phyloP scores from a whole-genome alignment of 64 coral and sea anemone species.

The Porites lutea region DNA sequence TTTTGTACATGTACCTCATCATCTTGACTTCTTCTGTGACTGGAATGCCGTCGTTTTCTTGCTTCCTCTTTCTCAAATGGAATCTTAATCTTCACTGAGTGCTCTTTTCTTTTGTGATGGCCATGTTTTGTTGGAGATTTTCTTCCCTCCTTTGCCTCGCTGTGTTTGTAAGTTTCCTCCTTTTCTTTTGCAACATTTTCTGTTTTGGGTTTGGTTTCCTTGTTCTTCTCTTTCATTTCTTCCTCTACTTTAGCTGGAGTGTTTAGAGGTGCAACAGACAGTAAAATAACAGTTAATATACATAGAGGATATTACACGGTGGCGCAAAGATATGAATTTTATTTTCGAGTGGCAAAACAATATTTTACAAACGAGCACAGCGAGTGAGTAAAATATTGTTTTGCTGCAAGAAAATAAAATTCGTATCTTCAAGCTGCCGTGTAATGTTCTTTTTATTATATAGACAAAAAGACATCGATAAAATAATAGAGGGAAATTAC shows the following conservation, averaged over 20 bases:
- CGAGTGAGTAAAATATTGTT: too few species aligned
- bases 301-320: too few species aligned
- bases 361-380: too few species aligned
- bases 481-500: too few species aligned
- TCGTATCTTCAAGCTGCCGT: too few species aligned
- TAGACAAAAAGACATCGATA: too few species aligned
- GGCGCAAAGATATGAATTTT: too few species aligned
- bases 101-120: not conserved
- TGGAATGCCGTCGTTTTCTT: constrained; percentile 14
- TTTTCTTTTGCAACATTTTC: not conserved
- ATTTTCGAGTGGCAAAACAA: too few species aligned
- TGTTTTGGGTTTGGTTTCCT: not conserved
- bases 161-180: not conserved
- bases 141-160: not conserved
- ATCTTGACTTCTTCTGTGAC: not conserved
- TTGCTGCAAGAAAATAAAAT: too few species aligned
- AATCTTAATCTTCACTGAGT: constrained; percentile 2
- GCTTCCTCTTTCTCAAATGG: not conserved
- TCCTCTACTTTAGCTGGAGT: constrained; percentile 57
- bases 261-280: not conserved
- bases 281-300: not conserved
- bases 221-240: constrained; percentile 30
- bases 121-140: not conserved
- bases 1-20: constrained; percentile 1
- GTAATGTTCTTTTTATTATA: too few species aligned